Conservation (phyloP, 2,888 invertebrate genomes). For the Podotricha telesiphe region DNA sequence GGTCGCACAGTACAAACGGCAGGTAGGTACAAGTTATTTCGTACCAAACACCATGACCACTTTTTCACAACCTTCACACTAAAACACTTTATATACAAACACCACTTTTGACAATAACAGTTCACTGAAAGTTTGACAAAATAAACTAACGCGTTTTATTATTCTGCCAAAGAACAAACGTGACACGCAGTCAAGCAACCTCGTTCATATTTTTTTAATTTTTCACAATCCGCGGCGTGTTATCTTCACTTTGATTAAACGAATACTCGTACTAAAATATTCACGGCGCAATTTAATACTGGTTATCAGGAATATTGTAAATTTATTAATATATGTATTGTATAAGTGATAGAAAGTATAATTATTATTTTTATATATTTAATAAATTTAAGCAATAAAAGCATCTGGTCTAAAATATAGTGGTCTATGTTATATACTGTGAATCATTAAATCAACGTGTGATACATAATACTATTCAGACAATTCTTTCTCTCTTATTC, state of each 20-base stretch:
- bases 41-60: slow-evolving; percentile 48
- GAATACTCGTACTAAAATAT: slow-evolving; percentile 42
- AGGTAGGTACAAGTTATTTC: slow-evolving; percentile 62
- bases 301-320: background rate
- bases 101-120: slow-evolving; percentile 54
- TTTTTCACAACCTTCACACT: slow-evolving; percentile 51
- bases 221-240: slow-evolving; percentile 53
- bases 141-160: slow-evolving; percentile 72
- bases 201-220: slow-evolving; percentile 58
- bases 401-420: too few species aligned
- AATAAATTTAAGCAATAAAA: too few species aligned
- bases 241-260: slow-evolving; percentile 48
- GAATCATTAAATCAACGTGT: too few species aligned
- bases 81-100: slow-evolving; percentile 56
- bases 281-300: background rate
- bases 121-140: slow-evolving; percentile 57
- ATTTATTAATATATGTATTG: background rate
- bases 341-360: background rate
- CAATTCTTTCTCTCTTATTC: too few species aligned
- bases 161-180: slow-evolving; percentile 75
- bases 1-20: slow-evolving; percentile 76
- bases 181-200: slow-evolving; percentile 83
- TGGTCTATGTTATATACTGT: background rate
- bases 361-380: background rate
- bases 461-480: too few species aligned